These are phyloP conservation scores for Vollenhovia emeryi DNA, from an alignment of 1,140 invertebrate species.

Conservation along the genomic window DNA sequence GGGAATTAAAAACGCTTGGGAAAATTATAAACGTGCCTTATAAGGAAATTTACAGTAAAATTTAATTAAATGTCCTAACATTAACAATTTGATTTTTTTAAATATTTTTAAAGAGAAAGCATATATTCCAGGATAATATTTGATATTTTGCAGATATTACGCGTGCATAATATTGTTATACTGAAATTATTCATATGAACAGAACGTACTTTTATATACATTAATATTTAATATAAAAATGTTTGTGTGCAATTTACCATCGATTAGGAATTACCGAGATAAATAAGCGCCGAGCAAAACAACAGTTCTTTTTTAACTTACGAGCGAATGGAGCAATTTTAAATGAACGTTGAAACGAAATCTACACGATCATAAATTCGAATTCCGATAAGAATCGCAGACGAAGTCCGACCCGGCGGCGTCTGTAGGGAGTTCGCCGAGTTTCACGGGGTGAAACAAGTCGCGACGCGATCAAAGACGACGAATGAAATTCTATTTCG, in stretches of 20 bases:
- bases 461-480: slow-evolving; percentile 5
- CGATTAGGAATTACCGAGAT: background rate
- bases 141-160: background rate
- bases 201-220: background rate
- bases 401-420: background rate
- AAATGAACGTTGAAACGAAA: slow-evolving; percentile 2
- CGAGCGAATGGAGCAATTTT: background rate
- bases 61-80: slow-evolving; percentile 37
- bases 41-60: slow-evolving; percentile 4
- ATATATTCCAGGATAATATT: background rate
- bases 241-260: background rate
- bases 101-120: background rate
- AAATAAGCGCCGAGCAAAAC: background rate
- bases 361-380: slow-evolving; percentile 21
- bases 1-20: slow-evolving; percentile 15
- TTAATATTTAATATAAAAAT: background rate
- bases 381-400: slow-evolving; percentile 8
- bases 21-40: slow-evolving; percentile 10
- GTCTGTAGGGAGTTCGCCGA: slow-evolving; percentile 5
- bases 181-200: background rate
- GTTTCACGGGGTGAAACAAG: slow-evolving; percentile 28
- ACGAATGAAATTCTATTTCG: slow-evolving; percentile 44
- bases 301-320: background rate
- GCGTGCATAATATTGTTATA: background rate
- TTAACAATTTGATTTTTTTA: background rate